Conservation (phyloP, 2,113 vertebrate species). For the Lagenorhynchus albirostris region DNA sequence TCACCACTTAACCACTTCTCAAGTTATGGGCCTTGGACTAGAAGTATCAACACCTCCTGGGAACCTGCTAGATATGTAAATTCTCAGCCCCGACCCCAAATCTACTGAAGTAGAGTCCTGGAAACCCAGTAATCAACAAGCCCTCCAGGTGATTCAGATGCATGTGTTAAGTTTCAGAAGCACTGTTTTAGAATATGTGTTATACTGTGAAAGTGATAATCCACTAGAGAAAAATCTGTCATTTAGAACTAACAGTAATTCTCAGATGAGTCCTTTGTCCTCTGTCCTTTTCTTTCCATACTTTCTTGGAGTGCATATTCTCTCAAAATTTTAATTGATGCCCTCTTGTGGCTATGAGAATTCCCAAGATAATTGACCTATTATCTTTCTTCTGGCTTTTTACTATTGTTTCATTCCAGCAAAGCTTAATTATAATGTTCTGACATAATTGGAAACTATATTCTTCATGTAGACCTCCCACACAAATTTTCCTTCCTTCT, state of each 20-base stretch:
- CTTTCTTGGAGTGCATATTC: neutral
- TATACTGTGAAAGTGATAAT: neutral
- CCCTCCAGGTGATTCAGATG: neutral
- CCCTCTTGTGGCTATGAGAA: constrained; percentile 40
- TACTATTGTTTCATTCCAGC: neutral
- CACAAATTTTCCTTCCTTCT: neutral
- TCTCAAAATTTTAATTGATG: constrained; percentile 28
- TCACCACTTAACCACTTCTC: neutral
- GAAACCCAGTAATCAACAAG: neutral
- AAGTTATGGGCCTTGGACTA: neutral
- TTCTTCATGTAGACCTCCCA: neutral
- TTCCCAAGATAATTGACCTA: constrained; percentile 5
- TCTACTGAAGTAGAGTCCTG: neutral
- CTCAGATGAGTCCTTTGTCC: neutral
- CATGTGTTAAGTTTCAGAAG: neutral
- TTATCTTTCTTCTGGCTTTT: neutral
- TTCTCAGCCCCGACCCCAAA: neutral
- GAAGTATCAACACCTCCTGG: neutral
- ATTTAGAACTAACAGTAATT: neutral
- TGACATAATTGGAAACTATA: constrained; percentile 16
- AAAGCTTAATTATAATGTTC: constrained; percentile 6
- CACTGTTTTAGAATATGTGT: neutral
- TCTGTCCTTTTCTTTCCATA: neutral
- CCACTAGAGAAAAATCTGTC: neutral
- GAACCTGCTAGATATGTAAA: neutral